Base-by-base conservation (phyloP, 2,888 invertebrate genomes). In the Hipparchia semele region DNA sequence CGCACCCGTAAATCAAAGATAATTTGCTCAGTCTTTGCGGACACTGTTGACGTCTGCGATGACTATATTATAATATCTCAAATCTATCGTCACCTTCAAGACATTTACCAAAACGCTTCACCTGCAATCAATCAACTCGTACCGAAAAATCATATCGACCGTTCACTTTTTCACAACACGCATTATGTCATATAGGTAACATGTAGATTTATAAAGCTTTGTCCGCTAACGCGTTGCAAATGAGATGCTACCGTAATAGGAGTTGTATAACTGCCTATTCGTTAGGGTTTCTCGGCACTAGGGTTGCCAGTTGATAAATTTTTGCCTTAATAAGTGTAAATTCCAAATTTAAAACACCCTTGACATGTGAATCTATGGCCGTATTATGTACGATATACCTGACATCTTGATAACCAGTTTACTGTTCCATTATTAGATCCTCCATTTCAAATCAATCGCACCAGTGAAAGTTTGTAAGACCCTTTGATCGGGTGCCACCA, bases 191-290 rank as follows among this genome's bases (percentile, higher is more conserved):
- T 73, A 70, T 70, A 23, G 23, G 65, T 65, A 64, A 64, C 51
- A 64, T 51, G 8, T 45, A 65, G 9, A 60, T 67, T 62, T 53
- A 70, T 59, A 75, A 69, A 69, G 59, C 75, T 71, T 76, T 72
- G 76, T 74, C 72, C 64, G 72, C 71, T 70, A 71, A 75, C 73
- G 71, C 73, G 69, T 75, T 75, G 73, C 74, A 78, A 78, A 78
- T 77, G 75, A 78, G 76, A 77, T 78, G 78, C 75, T 75, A 76
- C 77, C 77, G 78, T 78, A 76, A 78, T 78, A 75, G 71, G 70
- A 51, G 78, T 79, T 79, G 77, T 75, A 75, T 78, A 78, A 78
- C 74, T 53, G 58, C 74, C 75, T 72, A 78, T 78, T 68, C 49
- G 71, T 73, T 76, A 61, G 71, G 71, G 49, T 74, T 75, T 71